Base-by-base conservation (phyloP, 2,888 invertebrate genomes). In the Agriopis marginaria region DNA sequence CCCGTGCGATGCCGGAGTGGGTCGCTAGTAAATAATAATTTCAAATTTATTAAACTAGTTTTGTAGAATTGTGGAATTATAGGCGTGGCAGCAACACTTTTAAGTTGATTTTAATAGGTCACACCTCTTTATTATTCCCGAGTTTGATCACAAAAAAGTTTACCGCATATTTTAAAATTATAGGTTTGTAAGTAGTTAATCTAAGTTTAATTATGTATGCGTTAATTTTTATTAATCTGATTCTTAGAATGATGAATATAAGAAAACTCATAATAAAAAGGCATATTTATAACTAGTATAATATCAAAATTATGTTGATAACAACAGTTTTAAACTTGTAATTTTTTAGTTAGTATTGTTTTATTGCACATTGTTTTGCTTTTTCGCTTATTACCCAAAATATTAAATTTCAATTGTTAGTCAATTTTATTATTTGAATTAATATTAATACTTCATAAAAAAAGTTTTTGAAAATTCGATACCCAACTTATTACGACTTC, bases 101-200 rank as follows among this genome's bases (percentile, higher is more conserved):
- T 56, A 42, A 56, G 14, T 42, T 17, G 11, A 56, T 56, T 42
- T 56, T 56, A 56, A 56, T 56, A 40, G 55, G 10, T 56, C 4
- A 40, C 7, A n/a, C 8, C n/a, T 54, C 39, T 40, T 42, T 6
- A 14, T 14, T 1, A 9, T 17, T 10, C 14, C 10, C 8, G 17
- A 17, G 6, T 42, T 42, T 56, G 10, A 9, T 9, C 40, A 12
- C 5, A 42, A 56, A 17, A 14, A 42, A 5, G 6, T 55, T 23
- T 3, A 42, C 1, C 42, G 6, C 6, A 6, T 9, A 10, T 9
- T 42, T 14, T 42, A 8, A 40, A 40, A 42, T 56, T 14, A 55
- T 42, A 14, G 40, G 55, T 55, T 55, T 14, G 40, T 14, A 32
- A 32, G 5, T 32, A 14, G 55, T 14, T 55, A 56, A 42, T 42